These are phyloP conservation scores for Drosophila longiperda DNA, from an alignment of 2,888 invertebrate species.

Conservation along the genomic window DNA sequence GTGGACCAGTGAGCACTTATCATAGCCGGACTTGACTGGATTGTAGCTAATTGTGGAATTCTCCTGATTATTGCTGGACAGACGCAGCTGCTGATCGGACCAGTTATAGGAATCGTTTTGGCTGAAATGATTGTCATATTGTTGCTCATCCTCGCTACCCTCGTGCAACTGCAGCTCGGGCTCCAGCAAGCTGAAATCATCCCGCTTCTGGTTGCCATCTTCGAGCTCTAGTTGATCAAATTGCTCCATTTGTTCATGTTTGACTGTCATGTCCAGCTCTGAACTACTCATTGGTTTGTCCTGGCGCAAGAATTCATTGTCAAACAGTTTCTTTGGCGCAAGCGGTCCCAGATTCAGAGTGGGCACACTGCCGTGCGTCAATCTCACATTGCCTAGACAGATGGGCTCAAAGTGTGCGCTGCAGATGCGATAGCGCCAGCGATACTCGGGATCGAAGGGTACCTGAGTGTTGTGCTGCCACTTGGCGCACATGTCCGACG, in stretches of 20 bases:
- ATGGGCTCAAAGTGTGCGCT: conserved; percentile 72
- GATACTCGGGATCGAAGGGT: conserved; percentile 64
- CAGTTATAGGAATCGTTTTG: conserved; percentile 18
- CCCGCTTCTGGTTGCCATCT: conserved; percentile 24
- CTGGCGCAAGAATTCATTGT: conserved; percentile 58
- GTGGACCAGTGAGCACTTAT: conserved; percentile 69
- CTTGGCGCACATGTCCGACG: conserved; percentile 60
- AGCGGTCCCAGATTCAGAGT: conserved; percentile 65
- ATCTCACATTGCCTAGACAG: conserved; percentile 62
- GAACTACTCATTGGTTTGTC: conserved; percentile 42
- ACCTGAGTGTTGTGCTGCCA: conserved; percentile 77
- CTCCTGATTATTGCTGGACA: conserved; percentile 52
- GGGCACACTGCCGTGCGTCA: conserved; percentile 75
- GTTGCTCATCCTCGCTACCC: conserved; percentile 15
- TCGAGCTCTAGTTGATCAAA: conserved; percentile 14
- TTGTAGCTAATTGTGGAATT: conserved; percentile 40
- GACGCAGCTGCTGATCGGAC: conserved; percentile 23
- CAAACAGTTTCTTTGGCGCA: conserved; percentile 61
- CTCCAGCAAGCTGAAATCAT: conserved; percentile 39
- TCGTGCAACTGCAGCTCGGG: conserved; percentile 56
- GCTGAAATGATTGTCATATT: conserved; percentile 1
- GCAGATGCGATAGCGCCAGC: conserved; percentile 79
- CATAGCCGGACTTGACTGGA: conserved; percentile 70
- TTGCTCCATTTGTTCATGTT: conserved; percentile 15
- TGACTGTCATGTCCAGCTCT: not conserved